Percentiles rank a stretch among this genome's conserved stretches.
These are phyloP conservation scores for Leptopilina myrica DNA, from an alignment of 2,888 invertebrate species.

Conservation along the genomic window DNA sequence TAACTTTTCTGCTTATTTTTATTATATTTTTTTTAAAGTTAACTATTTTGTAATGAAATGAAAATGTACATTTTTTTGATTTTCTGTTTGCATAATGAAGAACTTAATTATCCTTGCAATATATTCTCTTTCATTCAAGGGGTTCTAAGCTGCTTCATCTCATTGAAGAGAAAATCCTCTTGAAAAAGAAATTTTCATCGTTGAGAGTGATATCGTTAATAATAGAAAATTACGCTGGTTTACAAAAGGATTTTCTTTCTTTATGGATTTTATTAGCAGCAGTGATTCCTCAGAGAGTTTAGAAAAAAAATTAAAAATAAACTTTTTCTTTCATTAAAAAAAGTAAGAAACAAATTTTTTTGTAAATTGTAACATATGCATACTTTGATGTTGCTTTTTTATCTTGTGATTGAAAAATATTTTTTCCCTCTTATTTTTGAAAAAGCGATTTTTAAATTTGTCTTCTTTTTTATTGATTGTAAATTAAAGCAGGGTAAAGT, in stretches of 20 bases:
- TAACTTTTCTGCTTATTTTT: background rate
- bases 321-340: background rate
- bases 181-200: slow-evolving; percentile 9
- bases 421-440: no score
- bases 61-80: background rate
- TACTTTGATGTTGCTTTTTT: no score
- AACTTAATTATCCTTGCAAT: slow-evolving; percentile 6
- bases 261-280: background rate
- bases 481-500: no score
- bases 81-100: slow-evolving; percentile 5
- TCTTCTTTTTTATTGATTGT: no score
- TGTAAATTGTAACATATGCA: no score
- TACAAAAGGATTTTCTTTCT: slow-evolving; percentile 14
- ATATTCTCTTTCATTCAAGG: slow-evolving; percentile 27
- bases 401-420: no score
- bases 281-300: background rate
- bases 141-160: slow-evolving; percentile 1
- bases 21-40: background rate
- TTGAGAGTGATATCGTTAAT: background rate
- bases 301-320: background rate
- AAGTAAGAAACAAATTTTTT: no score
- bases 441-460: no score
- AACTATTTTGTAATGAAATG: background rate
- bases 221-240: slow-evolving; percentile 2
- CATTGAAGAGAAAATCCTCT: slow-evolving; percentile 1